Conservation (phyloP, 1,140 invertebrate species). For the Drosophila navojoa region DNA sequence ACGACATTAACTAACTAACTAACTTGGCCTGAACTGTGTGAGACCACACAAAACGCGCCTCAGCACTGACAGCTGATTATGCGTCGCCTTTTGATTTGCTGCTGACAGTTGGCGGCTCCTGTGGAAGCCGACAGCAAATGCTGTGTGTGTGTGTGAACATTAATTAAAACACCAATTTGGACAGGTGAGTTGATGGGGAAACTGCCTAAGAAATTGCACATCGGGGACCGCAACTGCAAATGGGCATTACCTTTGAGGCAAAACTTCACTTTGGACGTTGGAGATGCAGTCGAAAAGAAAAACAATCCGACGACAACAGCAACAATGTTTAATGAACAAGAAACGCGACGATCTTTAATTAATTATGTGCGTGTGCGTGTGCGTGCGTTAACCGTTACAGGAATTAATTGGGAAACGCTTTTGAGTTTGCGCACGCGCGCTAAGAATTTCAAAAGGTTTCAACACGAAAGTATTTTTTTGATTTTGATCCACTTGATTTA, state of each 20-base stretch:
- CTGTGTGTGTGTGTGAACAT: background rate
- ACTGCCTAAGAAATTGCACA: slow-evolving; percentile 64
- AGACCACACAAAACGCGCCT: slow-evolving; percentile 24
- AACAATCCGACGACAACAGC: slow-evolving; percentile 47
- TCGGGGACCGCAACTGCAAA: slow-evolving; percentile 52
- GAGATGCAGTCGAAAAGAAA: slow-evolving; percentile 46
- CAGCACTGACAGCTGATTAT: slow-evolving; percentile 8
- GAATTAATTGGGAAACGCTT: slow-evolving; percentile 41
- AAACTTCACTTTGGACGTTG: slow-evolving; percentile 27
- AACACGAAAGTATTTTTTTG: background rate
- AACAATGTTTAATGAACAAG: slow-evolving; percentile 56
- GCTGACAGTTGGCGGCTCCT: slow-evolving; percentile 32
- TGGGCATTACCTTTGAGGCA: slow-evolving; percentile 66
- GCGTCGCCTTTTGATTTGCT: slow-evolving; percentile 9
- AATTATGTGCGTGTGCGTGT: slow-evolving; percentile 51
- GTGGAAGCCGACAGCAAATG: slow-evolving; percentile 1
- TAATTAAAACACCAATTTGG: slow-evolving; percentile 66
- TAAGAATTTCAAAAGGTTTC: slow-evolving; percentile 4
- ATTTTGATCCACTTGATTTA: slow-evolving; percentile 7
- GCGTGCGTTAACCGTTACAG: slow-evolving; percentile 30
- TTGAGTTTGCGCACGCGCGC: background rate
- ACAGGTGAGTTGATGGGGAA: slow-evolving; percentile 15
- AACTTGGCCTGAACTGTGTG: background rate
- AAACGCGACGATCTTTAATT: slow-evolving; percentile 53
- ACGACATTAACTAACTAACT: background rate